A percentile compares a stretch with the other conserved stretches of the same genome.
These are phyloP conservation scores for Callospermophilus lateralis DNA, from an alignment of 2,113 vertebrate genomes.

Conservation along the genomic window DNA sequence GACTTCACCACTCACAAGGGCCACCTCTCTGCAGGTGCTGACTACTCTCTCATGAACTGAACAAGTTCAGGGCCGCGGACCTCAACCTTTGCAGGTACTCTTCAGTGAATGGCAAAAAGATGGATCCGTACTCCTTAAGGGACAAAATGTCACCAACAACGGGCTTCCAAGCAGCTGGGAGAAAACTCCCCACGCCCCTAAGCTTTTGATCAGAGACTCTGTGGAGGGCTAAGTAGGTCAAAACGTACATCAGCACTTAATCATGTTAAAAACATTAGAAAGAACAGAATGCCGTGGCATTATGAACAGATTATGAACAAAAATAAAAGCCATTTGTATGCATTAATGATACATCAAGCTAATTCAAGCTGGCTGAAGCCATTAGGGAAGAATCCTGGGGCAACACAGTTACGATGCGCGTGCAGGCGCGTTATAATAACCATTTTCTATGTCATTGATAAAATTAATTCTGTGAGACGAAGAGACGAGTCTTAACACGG, in stretches of 20 bases:
- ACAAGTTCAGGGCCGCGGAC: not conserved
- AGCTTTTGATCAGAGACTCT: conserved; percentile 9
- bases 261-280: conserved; percentile 70
- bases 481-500: conserved; percentile 18
- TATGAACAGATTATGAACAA: conserved; percentile 83
- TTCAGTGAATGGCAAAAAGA: accelerated
- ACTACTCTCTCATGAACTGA: accelerated
- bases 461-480: conserved; percentile 78
- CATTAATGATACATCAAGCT: conserved; percentile 87
- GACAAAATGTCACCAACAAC: accelerated
- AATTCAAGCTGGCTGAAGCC: conserved; percentile 87
- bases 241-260: conserved; percentile 64
- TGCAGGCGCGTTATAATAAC: conserved; percentile 86
- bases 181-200: not conserved
- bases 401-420: conserved; percentile 81
- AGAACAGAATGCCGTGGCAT: conserved; percentile 71
- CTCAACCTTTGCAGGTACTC: accelerated
- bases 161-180: not conserved
- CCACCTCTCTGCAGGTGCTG: not conserved
- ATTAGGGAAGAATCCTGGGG: conserved; percentile 88
- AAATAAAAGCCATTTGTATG: conserved; percentile 88
- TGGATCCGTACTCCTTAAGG: not conserved
- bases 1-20: not conserved
- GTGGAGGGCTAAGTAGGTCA: conserved; percentile 80
- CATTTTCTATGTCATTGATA: conserved; percentile 86